Evolutionary conservation across 1,140 invertebrate genomes (phyloP).

Genomic region (Campoletis sonorensis): DNA sequence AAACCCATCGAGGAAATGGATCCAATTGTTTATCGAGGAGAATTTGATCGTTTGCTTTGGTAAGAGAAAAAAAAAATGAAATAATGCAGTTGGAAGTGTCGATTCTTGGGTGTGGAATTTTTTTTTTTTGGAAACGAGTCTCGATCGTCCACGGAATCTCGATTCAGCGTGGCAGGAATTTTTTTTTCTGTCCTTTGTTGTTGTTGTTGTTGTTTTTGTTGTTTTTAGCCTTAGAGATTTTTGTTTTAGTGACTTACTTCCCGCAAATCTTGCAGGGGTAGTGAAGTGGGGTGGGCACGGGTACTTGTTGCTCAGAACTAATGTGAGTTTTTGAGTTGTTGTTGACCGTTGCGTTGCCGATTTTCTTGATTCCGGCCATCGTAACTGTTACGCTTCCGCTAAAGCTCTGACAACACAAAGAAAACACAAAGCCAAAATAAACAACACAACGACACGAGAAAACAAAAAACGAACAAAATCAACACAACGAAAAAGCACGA

Average conservation of each 20-base stretch:
- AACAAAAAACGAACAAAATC: slow-evolving; percentile 54
- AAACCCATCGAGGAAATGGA: too few species aligned
- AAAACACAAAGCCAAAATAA: slow-evolving; percentile 78
- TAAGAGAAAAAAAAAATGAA: too few species aligned
- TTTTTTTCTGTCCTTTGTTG: slow-evolving; percentile 3
- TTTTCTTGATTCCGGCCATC: slow-evolving; percentile 83
- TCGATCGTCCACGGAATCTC: background rate
- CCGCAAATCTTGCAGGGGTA: slow-evolving; percentile 98
- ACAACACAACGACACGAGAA: slow-evolving; percentile 76
- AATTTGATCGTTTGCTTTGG: too few species aligned
- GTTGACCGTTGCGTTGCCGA: slow-evolving; percentile 77
- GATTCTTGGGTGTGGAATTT: too few species aligned
- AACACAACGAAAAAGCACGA: slow-evolving; percentile 17
- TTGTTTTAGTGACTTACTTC: slow-evolving; percentile 89
- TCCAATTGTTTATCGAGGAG: too few species aligned
- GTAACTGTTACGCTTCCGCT: slow-evolving; percentile 84
- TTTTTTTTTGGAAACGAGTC: too few species aligned
- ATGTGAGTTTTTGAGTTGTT: slow-evolving; percentile 78
- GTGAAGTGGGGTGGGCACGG: slow-evolving; percentile 77
- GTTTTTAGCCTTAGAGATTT: slow-evolving; percentile 56
- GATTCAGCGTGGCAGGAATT: background rate
- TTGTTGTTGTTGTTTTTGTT: slow-evolving; percentile 27
- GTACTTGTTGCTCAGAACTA: slow-evolving; percentile 77
- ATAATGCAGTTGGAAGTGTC: too few species aligned
- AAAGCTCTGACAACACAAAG: slow-evolving; percentile 84